Percentiles rank a stretch among this genome's conserved stretches.
These are phyloP conservation scores for Tethea ocularis DNA, from an alignment of 2,888 invertebrate genomes.

Conservation along the genomic window DNA sequence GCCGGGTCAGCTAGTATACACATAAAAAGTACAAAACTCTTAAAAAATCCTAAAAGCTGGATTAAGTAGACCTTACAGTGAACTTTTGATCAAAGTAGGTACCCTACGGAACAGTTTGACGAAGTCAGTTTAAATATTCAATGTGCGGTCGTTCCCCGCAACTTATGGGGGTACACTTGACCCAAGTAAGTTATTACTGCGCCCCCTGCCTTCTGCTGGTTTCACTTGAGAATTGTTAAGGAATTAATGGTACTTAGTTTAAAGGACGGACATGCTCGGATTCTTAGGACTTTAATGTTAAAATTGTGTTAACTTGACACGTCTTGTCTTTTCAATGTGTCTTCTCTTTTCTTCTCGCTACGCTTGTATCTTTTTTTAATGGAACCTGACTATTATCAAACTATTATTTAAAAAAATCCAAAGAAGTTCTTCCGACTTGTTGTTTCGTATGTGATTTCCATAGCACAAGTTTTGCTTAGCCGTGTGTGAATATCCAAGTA, in stretches of 20 bases:
- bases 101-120: slow-evolving; percentile 26
- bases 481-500: too few relatives aligned
- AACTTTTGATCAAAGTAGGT: slow-evolving; percentile 46
- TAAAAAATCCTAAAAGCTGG: slow-evolving; percentile 17
- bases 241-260: slow-evolving; percentile 25
- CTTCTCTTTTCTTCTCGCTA: too few relatives aligned
- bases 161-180: slow-evolving; percentile 50
- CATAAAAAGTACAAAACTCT: not conserved
- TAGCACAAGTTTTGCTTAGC: too few relatives aligned
- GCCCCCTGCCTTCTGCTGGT: slow-evolving; percentile 14
- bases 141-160: slow-evolving; percentile 48
- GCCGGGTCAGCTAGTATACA: too few relatives aligned
- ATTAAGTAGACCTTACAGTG: slow-evolving; percentile 13
- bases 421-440: too few relatives aligned
- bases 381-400: too few relatives aligned
- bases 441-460: too few relatives aligned
- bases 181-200: slow-evolving; percentile 39
- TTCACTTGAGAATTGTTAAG: slow-evolving; percentile 32
- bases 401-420: too few relatives aligned
- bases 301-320: too few relatives aligned
- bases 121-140: slow-evolving; percentile 54
- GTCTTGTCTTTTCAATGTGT: too few relatives aligned
- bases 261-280: not conserved
- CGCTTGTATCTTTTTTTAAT: too few relatives aligned
- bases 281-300: not conserved